Conservation (phyloP, 1,140 invertebrate species). For the Radopholus similis region DNA sequence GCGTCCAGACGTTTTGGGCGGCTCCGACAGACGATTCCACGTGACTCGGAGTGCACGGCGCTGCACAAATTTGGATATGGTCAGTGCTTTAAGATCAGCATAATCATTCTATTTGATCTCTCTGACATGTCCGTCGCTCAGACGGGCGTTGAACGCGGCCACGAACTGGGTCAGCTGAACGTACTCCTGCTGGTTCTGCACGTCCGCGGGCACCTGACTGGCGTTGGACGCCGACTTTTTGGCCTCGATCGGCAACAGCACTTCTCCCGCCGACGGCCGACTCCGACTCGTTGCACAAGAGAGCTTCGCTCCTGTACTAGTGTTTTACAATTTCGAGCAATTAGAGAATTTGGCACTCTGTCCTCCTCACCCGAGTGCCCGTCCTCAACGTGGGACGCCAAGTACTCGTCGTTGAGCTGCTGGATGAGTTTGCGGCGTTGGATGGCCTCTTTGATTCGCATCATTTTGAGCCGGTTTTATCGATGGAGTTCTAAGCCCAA, state of each 20-base stretch:
- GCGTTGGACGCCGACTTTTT: slow-evolving; percentile 4
- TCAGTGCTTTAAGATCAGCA: too few species aligned
- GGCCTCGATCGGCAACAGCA: background rate
- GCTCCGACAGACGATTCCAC: slow-evolving; percentile 52
- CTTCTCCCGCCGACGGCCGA: background rate
- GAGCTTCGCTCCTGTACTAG: background rate
- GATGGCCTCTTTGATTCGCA: slow-evolving; percentile 59
- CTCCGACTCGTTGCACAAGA: background rate
- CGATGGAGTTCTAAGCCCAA: too few species aligned
- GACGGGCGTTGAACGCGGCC: slow-evolving; percentile 30
- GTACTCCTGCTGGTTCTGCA: slow-evolving; percentile 28
- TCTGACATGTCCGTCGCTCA: slow-evolving; percentile 32
- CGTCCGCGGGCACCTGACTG: slow-evolving; percentile 22
- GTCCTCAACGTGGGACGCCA: background rate
- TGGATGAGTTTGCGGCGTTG: slow-evolving; percentile 52
- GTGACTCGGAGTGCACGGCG: slow-evolving; percentile 53
- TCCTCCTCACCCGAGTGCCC: background rate
- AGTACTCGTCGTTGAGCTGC: slow-evolving; percentile 53
- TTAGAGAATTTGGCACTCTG: background rate
- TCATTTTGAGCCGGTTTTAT: slow-evolving; percentile 47
- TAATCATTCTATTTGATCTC: too few species aligned
- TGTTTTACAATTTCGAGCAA: background rate
- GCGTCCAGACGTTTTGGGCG: slow-evolving; percentile 56
- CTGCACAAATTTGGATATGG: slow-evolving; percentile 37
- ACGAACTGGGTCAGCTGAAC: slow-evolving; percentile 46